Evolutionary conservation across 2,888 invertebrate genomes (phyloP).

Genomic region (Hirtodrosophila duncani): DNA sequence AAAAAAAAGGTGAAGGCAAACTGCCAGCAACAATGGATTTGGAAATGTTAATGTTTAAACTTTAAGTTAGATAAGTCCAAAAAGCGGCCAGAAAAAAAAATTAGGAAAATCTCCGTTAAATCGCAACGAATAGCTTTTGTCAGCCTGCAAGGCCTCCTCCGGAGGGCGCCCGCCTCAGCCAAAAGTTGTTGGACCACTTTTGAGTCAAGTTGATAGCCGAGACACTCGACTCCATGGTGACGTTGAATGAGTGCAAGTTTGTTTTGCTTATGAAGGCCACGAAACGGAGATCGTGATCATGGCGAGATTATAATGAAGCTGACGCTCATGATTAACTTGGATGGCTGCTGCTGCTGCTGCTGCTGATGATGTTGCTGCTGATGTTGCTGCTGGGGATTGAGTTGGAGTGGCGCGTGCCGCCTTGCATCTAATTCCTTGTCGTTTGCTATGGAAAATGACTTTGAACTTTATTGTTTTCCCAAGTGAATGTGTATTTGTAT

Average conservation of each 20-base stretch:
- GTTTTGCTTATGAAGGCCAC: constrained; percentile 55
- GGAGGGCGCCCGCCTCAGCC: too few species aligned
- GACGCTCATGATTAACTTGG: constrained; percentile 24
- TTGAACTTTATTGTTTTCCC: constrained; percentile 68
- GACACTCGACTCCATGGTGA: constrained; percentile 11
- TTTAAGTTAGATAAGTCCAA: constrained; percentile 3
- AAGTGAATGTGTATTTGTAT: constrained; percentile 12
- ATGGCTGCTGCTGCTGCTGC: constrained; percentile 47
- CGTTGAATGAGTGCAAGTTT: constrained; percentile 35
- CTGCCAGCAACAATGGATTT: constrained; percentile 17
- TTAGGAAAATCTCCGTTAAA: neutral
- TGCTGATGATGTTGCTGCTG: constrained; percentile 32
- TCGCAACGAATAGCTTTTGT: constrained; percentile 49
- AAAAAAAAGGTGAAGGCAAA: constrained; percentile 28
- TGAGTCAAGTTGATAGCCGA: constrained; percentile 7
- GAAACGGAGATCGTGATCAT: constrained; percentile 50
- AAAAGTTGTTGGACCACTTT: constrained; percentile 55
- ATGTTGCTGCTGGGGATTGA: constrained; percentile 44
- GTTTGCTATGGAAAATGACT: constrained; percentile 59
- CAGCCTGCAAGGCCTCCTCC: constrained; percentile 16
- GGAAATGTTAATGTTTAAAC: constrained; percentile 24
- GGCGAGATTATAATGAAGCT: constrained; percentile 35
- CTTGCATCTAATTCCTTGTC: constrained; percentile 27
- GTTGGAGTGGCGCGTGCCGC: constrained; percentile 19
- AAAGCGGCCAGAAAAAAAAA: neutral